Evolutionary conservation across 2,888 invertebrate species (phyloP), one percentile per base, ranked within the genome.

Genomic region (Ceramica pisi): DNA sequence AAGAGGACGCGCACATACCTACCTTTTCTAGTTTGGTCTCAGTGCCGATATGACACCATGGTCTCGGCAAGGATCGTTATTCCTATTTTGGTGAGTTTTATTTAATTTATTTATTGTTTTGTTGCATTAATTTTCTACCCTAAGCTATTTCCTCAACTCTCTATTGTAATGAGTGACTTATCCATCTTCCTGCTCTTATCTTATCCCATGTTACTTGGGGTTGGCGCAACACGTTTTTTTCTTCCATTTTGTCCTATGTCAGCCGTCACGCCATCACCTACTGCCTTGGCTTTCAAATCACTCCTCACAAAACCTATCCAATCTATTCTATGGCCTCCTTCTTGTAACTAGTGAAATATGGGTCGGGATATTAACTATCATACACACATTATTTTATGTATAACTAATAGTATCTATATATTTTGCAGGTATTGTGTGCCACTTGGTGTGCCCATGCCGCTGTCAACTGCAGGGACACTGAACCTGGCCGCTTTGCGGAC

Each of bases 401-500:
- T 38, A 38, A 38, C 38, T 38, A 10, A 38, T 38, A 38, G 31
- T 38, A 3, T 12, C 10, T 46, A n/a, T 10, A 46, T 35, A 23
- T 26, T 64, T 48, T 46, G 9, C 21, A 44, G 50, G 41, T 66
- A 21, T 74, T 75, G 8, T 67, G 44, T 63, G 14, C 26, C 0
- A 14, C 12, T 19, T 56, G 67, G 50, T 21, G n/a, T 8, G 46
- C 12, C 2, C 26, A 60, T 21, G 71, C 76, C 48, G 44, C 50
- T 19, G 51, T 77, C n/a, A 50, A 71, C 50, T 77, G 77, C 60
- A 50, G 38, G 38, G 46, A 19, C 31, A 67, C 59, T 7, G 63
- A 76, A 38, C 12, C 55, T 44, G 76, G 76, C 12, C 67, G 71
- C 4, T 67, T 67, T 41, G 16, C 75, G 1, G 76, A 75, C 44